Evolutionary conservation across 1,140 invertebrate genomes (phyloP).

Genomic region (Brachionus asplanchnoidis): DNA sequence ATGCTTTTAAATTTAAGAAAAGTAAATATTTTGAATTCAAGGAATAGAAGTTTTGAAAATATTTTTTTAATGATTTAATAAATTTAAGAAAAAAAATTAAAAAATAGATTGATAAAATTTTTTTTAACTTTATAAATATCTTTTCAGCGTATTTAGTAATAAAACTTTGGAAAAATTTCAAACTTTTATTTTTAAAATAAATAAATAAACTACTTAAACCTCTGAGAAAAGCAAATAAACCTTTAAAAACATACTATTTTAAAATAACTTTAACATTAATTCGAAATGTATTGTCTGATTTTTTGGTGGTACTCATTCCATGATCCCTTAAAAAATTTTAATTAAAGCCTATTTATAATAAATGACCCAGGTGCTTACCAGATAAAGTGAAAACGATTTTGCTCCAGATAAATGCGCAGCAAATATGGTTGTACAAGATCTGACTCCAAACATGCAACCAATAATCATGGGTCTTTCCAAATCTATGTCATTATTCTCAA

Average conservation of each 20-base stretch:
- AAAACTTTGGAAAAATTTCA: no score
- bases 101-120: no score
- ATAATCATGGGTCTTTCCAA: background rate
- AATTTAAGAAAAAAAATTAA: no score
- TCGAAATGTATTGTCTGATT: background rate
- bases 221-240: background rate
- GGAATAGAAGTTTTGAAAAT: no score
- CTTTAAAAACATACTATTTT: background rate
- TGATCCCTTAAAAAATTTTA: constrained; percentile 19
- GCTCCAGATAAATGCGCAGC: constrained; percentile 5
- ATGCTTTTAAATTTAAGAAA: no score
- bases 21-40: no score
- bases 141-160: no score
- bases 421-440: constrained; percentile 10
- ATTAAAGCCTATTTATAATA: background rate
- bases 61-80: no score
- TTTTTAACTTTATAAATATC: no score
- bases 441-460: constrained; percentile 7
- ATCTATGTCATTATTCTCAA: constrained; percentile 22
- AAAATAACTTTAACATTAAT: no score
- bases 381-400: background rate
- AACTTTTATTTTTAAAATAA: no score
- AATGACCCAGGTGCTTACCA: background rate
- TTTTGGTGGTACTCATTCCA: constrained; percentile 29
- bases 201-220: background rate